A percentile compares a stretch with the other conserved stretches of the same genome.
These are phyloP conservation scores for Lipophrys pholis DNA, from an alignment of 2,113 vertebrate genomes.

Conservation along the genomic window DNA sequence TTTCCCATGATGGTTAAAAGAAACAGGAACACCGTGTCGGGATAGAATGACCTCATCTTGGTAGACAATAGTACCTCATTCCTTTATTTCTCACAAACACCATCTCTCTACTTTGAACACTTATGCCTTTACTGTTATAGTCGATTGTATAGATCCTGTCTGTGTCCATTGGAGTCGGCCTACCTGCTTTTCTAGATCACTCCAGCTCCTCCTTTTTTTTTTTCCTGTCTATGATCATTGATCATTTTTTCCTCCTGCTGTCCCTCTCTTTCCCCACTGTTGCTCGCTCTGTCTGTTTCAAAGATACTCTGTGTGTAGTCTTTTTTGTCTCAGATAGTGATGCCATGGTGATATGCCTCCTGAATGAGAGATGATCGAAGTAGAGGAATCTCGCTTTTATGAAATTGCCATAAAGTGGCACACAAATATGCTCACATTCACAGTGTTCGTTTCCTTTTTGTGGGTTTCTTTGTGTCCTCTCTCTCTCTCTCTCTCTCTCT, in stretches of 20 bases:
- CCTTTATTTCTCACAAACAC: conserved; percentile 45
- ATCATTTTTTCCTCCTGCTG: conserved; percentile 14
- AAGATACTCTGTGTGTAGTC: conserved; percentile 10
- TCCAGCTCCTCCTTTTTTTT: conserved; percentile 23
- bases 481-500: not conserved
- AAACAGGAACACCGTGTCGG: conserved; percentile 62
- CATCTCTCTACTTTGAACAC: conserved; percentile 37
- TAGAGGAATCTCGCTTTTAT: conserved; percentile 30
- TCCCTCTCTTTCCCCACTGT: conserved; percentile 18
- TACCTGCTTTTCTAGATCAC: conserved; percentile 25
- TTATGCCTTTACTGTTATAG: conserved; percentile 19
- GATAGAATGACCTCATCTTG: conserved; percentile 73
- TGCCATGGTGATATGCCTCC: conserved; percentile 9
- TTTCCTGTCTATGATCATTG: not conserved
- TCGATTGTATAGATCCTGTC: conserved; percentile 22
- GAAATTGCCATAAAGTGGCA: conserved; percentile 25
- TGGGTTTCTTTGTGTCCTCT: not conserved
- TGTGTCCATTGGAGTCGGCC: conserved; percentile 35
- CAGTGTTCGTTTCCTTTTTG: not conserved
- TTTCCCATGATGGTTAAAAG: conserved; percentile 70
- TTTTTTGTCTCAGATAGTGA: conserved; percentile 32
- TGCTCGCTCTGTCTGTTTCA: conserved; percentile 21
- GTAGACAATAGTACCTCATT: conserved; percentile 58
- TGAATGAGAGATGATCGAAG: conserved; percentile 20
- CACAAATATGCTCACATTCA: not conserved